phyloP scores from a whole-genome alignment of 2,888 invertebrate species.

The Monoplex corrugatus region DNA sequence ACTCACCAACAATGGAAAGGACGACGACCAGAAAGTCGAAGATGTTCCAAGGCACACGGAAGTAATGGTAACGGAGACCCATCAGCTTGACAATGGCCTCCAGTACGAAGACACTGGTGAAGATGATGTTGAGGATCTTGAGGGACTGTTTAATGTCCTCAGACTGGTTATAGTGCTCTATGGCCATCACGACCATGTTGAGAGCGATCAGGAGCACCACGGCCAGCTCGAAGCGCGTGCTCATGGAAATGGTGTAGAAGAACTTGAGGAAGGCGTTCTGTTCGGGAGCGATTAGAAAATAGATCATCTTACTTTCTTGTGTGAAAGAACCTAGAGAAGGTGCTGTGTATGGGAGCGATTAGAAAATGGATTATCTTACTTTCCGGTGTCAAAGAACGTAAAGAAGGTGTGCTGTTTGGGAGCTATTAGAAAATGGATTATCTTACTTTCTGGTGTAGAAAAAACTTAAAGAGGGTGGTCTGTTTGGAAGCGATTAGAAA shows the following conservation, averaged over 20 bases:
- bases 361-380: too few relatives aligned
- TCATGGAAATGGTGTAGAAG: slow-evolving; percentile 97
- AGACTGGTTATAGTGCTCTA: slow-evolving; percentile 87
- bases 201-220: slow-evolving; percentile 97
- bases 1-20: slow-evolving; percentile 90
- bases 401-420: too few relatives aligned
- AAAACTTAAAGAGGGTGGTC: too few relatives aligned
- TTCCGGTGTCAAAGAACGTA: too few relatives aligned
- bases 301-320: not conserved
- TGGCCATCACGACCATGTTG: slow-evolving; percentile 98
- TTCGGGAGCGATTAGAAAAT: not conserved
- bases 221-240: slow-evolving; percentile 94
- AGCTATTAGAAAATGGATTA: too few relatives aligned
- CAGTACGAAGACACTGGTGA: slow-evolving; percentile 87
- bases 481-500: too few relatives aligned
- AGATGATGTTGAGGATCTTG: slow-evolving; percentile 97
- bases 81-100: slow-evolving; percentile 97
- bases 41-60: slow-evolving; percentile 97
- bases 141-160: slow-evolving; percentile 84
- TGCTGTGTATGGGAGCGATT: not conserved
- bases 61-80: slow-evolving; percentile 96
- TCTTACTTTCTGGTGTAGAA: too few relatives aligned
- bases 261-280: slow-evolving; percentile 88
- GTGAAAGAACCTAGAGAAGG: not conserved
- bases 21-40: slow-evolving; percentile 96